Evolutionary conservation across 2,888 invertebrate species (phyloP).

Genomic region (Dromius quadrimaculatus): DNA sequence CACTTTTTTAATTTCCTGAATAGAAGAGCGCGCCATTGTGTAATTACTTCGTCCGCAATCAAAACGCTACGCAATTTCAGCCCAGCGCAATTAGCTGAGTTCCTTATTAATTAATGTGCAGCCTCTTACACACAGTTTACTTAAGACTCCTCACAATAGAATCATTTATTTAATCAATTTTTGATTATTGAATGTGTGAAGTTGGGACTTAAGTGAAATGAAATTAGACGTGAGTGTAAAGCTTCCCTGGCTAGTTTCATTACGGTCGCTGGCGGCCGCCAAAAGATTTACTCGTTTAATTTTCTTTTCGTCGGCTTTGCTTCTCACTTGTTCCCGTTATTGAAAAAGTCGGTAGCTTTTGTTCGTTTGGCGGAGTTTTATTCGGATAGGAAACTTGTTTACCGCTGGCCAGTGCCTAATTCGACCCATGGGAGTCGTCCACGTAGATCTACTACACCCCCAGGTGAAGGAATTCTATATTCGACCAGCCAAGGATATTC

Average conservation of each 20-base stretch:
- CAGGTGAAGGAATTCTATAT: neutral
- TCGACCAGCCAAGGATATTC: neutral
- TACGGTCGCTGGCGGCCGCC: slow-evolving; percentile 45
- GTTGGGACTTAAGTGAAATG: slow-evolving; percentile 59
- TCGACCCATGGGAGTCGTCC: slow-evolving; percentile 57
- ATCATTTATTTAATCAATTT: no score
- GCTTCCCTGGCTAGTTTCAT: slow-evolving; percentile 51
- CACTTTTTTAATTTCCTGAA: slow-evolving; percentile 54
- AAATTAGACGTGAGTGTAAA: slow-evolving; percentile 57
- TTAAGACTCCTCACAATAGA: no score
- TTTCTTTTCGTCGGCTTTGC: slow-evolving; percentile 56
- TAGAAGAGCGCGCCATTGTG: slow-evolving; percentile 57
- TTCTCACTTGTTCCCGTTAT: slow-evolving; percentile 55
- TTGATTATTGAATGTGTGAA: no score
- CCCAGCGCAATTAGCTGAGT: slow-evolving; percentile 67
- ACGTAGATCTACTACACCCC: slow-evolving; percentile 39
- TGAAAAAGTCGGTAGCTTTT: slow-evolving; percentile 57
- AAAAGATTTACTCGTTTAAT: slow-evolving; percentile 61
- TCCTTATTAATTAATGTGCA: slow-evolving; percentile 67
- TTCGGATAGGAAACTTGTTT: slow-evolving; percentile 55
- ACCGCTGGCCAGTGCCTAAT: slow-evolving; percentile 57
- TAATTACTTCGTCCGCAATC: slow-evolving; percentile 62
- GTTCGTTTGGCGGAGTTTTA: slow-evolving; percentile 41
- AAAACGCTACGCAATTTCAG: slow-evolving; percentile 61
- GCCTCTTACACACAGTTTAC: slow-evolving; percentile 66